Evolutionary conservation across 2,113 vertebrate species (phyloP), one percentile per base, ranked within the genome.

Genomic region (Toxostoma redivivum): DNA sequence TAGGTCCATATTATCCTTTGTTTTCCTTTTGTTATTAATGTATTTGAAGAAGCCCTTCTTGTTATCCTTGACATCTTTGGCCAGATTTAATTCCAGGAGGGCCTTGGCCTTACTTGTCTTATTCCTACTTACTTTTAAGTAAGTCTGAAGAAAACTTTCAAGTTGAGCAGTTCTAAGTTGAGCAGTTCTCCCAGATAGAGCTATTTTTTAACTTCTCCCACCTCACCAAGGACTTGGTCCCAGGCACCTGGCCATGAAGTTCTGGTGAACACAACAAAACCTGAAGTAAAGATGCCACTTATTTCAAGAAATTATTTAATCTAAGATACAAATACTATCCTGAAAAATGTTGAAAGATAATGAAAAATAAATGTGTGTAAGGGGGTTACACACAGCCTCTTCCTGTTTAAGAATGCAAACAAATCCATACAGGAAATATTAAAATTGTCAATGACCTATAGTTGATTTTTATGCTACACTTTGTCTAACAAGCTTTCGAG

Each of bases 401-500:
- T 35, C 19, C 28, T 88, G 30, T 80, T 77, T 58, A 80, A 85
- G 45, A 85, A 50, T 61, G 30, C 27, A 18, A 83, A 53, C 57
- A 91, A 82, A 81, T 83, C 71, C 38, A 66, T 73, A 92, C 35
- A 66, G 58, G 37, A 92, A 90, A 62, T 77, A 88, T 24, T 85
- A 73, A 93, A 93, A 88, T 90, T 1, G 1, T 80, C 74, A 44
- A 5, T 85, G 54, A 54, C 58, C 74, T 85, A 31, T 80, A 77
- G 79, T 30, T 92, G 85, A 66, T 93, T 92, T 92, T 95, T 93
- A 71, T 78, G 24, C 42, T 77, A 51, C 17, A 37, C 38, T 88
- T 91, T 91, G 62, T 94, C 42, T 86, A 95, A 73, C 18, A 62
- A 83, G 35, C 47, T 53, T 94, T 91, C 58, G 73, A 85, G 71